These are phyloP conservation scores for Tinamus major DNA, from an alignment of 2,797 vertebrate species.

Conservation along the genomic window DNA sequence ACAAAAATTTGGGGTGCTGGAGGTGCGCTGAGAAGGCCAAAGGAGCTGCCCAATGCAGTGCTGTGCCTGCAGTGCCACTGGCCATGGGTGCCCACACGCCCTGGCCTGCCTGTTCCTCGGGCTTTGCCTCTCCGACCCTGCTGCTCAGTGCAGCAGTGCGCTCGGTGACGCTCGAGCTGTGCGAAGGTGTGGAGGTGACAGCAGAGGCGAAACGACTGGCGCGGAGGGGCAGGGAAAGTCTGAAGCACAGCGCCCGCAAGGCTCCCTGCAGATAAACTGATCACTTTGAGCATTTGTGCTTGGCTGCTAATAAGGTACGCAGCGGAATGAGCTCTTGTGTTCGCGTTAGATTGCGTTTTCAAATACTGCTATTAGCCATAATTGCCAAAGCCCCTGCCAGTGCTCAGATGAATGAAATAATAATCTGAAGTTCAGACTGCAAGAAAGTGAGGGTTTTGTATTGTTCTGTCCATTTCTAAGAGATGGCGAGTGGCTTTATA, in stretches of 20 bases:
- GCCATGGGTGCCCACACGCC: not conserved
- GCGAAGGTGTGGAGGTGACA: not conserved
- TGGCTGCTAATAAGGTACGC: accelerated
- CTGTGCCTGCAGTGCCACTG: not conserved
- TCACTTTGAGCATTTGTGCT: accelerated
- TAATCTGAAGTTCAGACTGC: not conserved
- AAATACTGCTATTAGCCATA: not conserved
- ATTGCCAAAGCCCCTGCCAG: not conserved
- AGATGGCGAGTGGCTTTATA: not conserved
- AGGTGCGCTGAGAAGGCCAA: accelerated
- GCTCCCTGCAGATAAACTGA: not conserved
- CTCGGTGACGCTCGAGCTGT: not conserved
- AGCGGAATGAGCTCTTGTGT: not conserved
- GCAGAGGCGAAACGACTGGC: not conserved
- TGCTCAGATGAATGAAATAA: not conserved
- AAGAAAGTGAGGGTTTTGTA: not conserved
- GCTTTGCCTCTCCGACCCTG: no score
- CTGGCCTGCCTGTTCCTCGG: not conserved
- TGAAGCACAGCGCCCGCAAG: not conserved
- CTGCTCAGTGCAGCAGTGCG: accelerated
- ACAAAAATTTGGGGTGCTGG: not conserved
- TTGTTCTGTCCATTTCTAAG: not conserved
- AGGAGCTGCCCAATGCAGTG: not conserved
- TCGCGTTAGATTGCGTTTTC: not conserved
- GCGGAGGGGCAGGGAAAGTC: not conserved